A percentile compares a stretch with the other conserved stretches of the same genome.
These are phyloP conservation scores for Physella acuta DNA, from an alignment of 1,140 invertebrate species.

Conservation along the genomic window DNA sequence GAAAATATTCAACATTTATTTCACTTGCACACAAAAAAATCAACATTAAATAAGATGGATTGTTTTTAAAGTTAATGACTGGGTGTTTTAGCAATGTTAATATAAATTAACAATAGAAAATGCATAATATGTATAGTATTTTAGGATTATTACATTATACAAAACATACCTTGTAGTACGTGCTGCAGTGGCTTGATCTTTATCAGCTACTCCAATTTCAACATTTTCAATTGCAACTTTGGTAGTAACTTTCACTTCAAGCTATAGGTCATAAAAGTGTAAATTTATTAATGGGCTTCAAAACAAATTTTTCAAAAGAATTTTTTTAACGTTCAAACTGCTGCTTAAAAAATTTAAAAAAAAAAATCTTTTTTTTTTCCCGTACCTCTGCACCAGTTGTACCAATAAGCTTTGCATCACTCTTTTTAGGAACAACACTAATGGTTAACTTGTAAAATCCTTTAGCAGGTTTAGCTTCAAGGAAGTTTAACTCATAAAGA, in stretches of 20 bases:
- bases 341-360: not conserved
- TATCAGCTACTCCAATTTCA: conserved; percentile 86
- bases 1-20: no score
- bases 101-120: not conserved
- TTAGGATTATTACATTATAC: no score
- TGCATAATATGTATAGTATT: no score
- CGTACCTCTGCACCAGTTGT: conserved; percentile 66
- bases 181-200: conserved; percentile 66
- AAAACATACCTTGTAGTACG: conserved; percentile 70
- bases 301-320: not conserved
- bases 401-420: conserved; percentile 66
- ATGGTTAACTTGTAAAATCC: conserved; percentile 83
- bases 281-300: not conserved
- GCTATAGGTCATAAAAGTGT: conserved; percentile 35
- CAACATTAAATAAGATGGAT: no score
- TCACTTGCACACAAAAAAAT: no score
- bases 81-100: no score
- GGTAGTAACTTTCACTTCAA: conserved; percentile 61
- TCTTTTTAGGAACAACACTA: conserved; percentile 66
- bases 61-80: no score
- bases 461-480: conserved; percentile 75
- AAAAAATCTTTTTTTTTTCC: no score
- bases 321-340: no score
- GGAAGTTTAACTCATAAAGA: conserved; percentile 78
- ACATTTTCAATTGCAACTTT: conserved; percentile 73